Evolutionary conservation across 2,888 invertebrate genomes (phyloP).

Genomic region (Aethes cnicana): DNA sequence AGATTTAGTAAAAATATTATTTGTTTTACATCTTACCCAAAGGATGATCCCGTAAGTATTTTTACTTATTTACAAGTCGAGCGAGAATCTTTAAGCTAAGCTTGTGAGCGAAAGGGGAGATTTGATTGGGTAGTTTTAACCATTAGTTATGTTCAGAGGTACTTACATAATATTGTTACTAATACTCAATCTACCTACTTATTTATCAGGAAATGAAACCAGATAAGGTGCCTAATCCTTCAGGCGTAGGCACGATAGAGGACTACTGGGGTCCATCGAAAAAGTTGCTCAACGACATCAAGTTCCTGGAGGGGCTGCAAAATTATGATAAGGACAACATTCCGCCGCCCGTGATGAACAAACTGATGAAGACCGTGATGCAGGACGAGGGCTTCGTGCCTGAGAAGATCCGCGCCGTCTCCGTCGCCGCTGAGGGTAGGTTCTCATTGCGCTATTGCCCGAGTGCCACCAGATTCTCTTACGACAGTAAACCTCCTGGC

Average conservation of each 20-base stretch:
- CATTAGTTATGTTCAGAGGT: too few relatives aligned
- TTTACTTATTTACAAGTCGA: too few relatives aligned
- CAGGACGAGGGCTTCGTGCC: constrained; percentile 94
- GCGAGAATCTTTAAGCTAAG: too few relatives aligned
- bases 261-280: constrained; percentile 97
- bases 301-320: constrained; percentile 93
- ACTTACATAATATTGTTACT: too few relatives aligned
- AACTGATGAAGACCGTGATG: constrained; percentile 90
- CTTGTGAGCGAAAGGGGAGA: too few relatives aligned
- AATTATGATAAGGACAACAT: constrained; percentile 97
- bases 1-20: too few relatives aligned
- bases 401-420: constrained; percentile 92
- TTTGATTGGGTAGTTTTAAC: too few relatives aligned
- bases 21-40: background rate
- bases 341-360: constrained; percentile 90
- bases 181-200: too few relatives aligned
- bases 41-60: constrained; percentile 29
- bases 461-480: too few relatives aligned
- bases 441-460: background rate
- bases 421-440: constrained; percentile 93
- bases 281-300: constrained; percentile 93
- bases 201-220: constrained; percentile 90
- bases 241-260: constrained; percentile 91
- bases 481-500: background rate
- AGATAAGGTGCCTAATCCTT: constrained; percentile 91